These are phyloP conservation scores for Argopecten irradians DNA, from an alignment of 1,140 invertebrate species.

Conservation along the genomic window DNA sequence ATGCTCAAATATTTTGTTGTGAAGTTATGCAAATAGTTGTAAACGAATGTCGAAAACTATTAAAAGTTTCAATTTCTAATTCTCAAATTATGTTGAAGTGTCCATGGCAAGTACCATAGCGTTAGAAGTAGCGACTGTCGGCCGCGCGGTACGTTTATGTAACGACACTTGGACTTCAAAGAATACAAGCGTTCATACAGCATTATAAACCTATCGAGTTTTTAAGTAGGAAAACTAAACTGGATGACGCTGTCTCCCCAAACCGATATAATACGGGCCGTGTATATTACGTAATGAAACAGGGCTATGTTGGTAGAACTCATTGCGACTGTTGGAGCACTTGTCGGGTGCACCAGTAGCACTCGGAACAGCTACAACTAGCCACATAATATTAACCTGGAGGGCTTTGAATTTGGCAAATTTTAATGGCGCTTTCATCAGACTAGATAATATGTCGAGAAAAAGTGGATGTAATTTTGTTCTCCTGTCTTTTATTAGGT, in stretches of 20 bases:
- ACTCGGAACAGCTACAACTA: not conserved
- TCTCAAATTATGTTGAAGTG: slow-evolving; percentile 18
- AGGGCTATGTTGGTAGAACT: not conserved
- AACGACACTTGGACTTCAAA: slow-evolving; percentile 16
- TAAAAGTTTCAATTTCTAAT: slow-evolving; percentile 23
- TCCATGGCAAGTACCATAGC: not conserved
- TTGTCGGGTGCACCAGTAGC: not conserved
- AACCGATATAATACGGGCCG: not conserved
- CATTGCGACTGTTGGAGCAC: not conserved
- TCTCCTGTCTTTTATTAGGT: slow-evolving; percentile 8
- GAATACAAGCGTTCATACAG: not conserved
- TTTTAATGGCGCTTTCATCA: slow-evolving; percentile 21
- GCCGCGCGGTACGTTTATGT: slow-evolving; percentile 1
- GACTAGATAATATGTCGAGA: slow-evolving; percentile 16
- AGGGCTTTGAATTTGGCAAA: slow-evolving; percentile 14
- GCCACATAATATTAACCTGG: not conserved
- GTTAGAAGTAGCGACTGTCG: slow-evolving; percentile 6
- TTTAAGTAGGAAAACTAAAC: slow-evolving; percentile 23
- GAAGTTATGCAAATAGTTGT: not conserved
- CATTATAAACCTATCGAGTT: slow-evolving; percentile 18
- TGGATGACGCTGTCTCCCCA: not conserved
- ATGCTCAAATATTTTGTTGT: not conserved
- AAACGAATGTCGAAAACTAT: slow-evolving; percentile 11
- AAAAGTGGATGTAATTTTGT: slow-evolving; percentile 11
- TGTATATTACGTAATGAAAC: slow-evolving; percentile 18